Conservation (phyloP, 2,797 vertebrate genomes). For the Fratercula arctica region DNA sequence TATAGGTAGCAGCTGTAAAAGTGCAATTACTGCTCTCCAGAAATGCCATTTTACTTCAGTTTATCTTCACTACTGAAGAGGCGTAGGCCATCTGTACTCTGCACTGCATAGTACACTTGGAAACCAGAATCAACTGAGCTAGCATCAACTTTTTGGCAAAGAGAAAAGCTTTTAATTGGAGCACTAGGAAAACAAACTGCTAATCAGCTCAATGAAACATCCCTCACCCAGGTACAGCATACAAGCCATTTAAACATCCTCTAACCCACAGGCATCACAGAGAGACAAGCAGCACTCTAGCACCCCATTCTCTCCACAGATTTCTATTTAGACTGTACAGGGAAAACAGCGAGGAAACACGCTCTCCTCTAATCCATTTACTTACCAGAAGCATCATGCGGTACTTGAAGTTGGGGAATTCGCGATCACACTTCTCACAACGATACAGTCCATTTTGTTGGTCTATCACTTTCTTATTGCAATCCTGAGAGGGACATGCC, state of each 20-base stretch:
- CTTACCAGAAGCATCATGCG: conserved; percentile 96
- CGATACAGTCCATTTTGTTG: conserved; percentile 95
- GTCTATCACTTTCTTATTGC: conserved; percentile 98
- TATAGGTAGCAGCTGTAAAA: conserved; percentile 69
- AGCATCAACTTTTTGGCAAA: conserved; percentile 56
- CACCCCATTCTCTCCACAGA: rapidly evolving
- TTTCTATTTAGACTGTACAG: rapidly evolving
- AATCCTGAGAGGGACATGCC: conserved; percentile 92
- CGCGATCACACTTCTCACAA: conserved; percentile 95
- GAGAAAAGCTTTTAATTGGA: conserved; percentile 57
- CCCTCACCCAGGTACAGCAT: conserved; percentile 26
- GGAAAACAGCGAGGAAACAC: background rate
- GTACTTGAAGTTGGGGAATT: conserved; percentile 97
- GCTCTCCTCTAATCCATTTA: background rate
- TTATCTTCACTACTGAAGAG: conserved; percentile 72
- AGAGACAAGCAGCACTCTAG: background rate
- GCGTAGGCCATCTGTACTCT: conserved; percentile 50
- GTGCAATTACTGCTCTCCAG: conserved; percentile 71
- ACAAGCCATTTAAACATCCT: background rate
- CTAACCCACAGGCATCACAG: background rate
- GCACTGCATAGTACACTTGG: conserved; percentile 51
- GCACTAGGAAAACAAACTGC: conserved; percentile 46
- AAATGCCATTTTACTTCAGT: conserved; percentile 75
- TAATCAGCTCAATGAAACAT: conserved; percentile 45
- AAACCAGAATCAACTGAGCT: conserved; percentile 53